Conservation (phyloP, 2,113 vertebrate species). For the Polypterus bichir region DNA sequence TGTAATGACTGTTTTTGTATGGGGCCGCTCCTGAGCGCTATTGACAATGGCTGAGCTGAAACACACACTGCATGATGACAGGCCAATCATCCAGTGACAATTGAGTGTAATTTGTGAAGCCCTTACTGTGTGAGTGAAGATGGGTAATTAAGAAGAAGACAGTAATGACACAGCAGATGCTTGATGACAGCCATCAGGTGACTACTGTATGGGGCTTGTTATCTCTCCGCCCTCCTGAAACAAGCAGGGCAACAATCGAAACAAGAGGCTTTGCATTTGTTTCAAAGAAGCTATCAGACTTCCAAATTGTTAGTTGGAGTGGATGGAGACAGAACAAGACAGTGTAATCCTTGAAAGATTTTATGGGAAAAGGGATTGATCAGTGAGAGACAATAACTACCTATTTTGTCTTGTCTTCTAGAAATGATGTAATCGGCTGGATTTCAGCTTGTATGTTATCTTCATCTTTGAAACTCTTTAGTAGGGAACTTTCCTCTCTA, state of each 20-base stretch:
- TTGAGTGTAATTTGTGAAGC: conserved; percentile 55
- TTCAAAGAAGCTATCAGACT: conserved; percentile 11
- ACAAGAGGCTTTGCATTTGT: conserved; percentile 19
- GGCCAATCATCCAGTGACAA: conserved; percentile 54
- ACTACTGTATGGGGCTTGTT: conserved; percentile 23
- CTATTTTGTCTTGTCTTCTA: conserved; percentile 8
- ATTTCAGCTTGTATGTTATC: not conserved
- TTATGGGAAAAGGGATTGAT: conserved; percentile 24
- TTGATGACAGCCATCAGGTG: conserved; percentile 48
- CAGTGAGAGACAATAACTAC: conserved; percentile 17
- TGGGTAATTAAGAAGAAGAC: conserved; percentile 48
- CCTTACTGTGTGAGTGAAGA: conserved; percentile 39
- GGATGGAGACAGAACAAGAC: conserved; percentile 14
- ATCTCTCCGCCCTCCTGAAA: conserved; percentile 21
- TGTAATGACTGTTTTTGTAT: conserved; percentile 44
- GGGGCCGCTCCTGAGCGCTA: conserved; percentile 22
- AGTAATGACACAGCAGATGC: conserved; percentile 36
- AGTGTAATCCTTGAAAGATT: conserved; percentile 17
- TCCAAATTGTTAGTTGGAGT: not conserved
- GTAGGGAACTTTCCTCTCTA: too few species aligned
- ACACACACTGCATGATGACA: conserved; percentile 54
- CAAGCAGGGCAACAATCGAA: conserved; percentile 18
- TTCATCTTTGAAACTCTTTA: too few species aligned
- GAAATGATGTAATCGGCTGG: conserved; percentile 2
- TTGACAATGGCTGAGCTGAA: conserved; percentile 44